A percentile compares a stretch with the other conserved stretches of the same genome.
Conservation (phyloP, 2,113 vertebrate species). For the Cichladusa arquata region DNA sequence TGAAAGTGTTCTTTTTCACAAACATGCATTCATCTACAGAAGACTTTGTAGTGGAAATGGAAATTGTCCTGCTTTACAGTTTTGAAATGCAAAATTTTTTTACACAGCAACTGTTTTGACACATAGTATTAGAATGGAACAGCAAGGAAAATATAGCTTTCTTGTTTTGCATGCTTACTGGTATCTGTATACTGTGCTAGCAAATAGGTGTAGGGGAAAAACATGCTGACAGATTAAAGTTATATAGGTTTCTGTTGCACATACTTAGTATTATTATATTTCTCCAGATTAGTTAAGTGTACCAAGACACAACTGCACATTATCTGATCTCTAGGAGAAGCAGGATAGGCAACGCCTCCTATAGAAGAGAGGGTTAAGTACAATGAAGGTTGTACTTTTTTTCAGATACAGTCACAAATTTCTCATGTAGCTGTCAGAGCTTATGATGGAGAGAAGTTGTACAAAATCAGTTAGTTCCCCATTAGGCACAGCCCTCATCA, state of each 20-base stretch:
- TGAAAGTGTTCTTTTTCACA: not conserved
- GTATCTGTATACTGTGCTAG: not conserved
- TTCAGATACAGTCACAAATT: not conserved
- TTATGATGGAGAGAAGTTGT: not conserved
- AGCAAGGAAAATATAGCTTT: not conserved
- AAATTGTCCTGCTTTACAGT: not conserved
- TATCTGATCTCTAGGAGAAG: not conserved
- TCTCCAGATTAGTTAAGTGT: not conserved
- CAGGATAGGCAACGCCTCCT: not conserved
- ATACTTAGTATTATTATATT: not conserved
- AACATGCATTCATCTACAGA: not conserved
- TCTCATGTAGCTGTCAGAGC: not conserved
- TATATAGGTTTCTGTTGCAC: accelerated
- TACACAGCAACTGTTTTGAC: not conserved
- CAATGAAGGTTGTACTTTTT: not conserved
- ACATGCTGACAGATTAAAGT: not conserved
- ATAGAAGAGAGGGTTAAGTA: not conserved
- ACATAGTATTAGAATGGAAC: not conserved
- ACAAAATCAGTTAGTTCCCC: not conserved
- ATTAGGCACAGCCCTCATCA: not conserved
- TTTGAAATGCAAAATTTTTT: not conserved
- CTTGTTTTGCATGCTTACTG: not conserved
- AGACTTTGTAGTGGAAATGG: not conserved
- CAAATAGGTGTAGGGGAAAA: not conserved
- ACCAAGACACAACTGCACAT: not conserved